Evolutionary conservation across 2,797 vertebrate species (phyloP).

Genomic region (Natrix natrix): DNA sequence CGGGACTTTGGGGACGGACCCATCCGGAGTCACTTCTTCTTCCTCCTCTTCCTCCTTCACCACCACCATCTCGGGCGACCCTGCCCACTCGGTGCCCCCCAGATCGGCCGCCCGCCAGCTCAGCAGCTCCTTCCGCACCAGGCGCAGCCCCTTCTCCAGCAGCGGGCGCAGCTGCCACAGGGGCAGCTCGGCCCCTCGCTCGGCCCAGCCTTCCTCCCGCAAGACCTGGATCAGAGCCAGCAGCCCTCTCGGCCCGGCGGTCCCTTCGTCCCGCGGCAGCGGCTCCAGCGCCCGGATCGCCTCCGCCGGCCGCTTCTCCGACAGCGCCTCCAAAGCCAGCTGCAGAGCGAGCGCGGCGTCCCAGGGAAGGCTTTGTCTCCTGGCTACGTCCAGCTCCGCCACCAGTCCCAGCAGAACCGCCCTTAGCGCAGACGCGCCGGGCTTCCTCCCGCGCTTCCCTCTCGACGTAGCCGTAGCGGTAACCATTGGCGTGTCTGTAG

Average conservation of each 20-base stretch:
- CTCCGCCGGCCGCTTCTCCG: background rate
- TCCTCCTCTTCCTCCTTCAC: background rate
- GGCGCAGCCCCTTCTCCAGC: background rate
- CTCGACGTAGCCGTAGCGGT: background rate
- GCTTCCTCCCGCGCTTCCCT: background rate
- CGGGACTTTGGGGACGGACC: background rate
- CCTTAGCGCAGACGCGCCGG: background rate
- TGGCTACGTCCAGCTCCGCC: background rate
- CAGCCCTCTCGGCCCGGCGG: background rate
- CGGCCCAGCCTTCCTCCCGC: background rate
- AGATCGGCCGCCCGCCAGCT: background rate
- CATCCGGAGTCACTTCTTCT: rapidly evolving
- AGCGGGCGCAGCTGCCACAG: background rate
- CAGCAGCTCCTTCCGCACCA: background rate
- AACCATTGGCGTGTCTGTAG: background rate
- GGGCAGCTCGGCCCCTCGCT: background rate
- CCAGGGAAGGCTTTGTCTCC: background rate
- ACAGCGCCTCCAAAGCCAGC: background rate
- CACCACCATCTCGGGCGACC: background rate
- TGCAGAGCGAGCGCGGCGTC: background rate
- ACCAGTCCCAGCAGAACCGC: background rate
- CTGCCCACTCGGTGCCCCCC: background rate
- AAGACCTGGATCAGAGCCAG: background rate
- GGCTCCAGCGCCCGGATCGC: background rate
- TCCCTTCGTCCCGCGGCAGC: background rate